Evolutionary conservation across 2,113 vertebrate species (phyloP).

Genomic region (Chamaetylas fuelleborni): DNA sequence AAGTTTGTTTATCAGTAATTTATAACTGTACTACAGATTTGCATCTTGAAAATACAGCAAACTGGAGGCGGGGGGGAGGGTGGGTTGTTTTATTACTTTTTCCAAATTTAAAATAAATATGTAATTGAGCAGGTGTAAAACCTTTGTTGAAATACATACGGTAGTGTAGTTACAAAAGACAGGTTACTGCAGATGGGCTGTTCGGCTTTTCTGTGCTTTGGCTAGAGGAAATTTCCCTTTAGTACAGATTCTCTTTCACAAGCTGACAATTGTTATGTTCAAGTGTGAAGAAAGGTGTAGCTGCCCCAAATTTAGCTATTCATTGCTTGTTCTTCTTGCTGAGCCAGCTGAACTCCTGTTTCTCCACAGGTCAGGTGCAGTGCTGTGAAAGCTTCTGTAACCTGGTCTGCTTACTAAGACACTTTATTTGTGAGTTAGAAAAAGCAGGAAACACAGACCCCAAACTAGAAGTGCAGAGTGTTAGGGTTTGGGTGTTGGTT

Average conservation of each 20-base stretch:
- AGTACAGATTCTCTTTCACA: not conserved
- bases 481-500: not conserved
- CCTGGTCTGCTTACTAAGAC: not conserved
- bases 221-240: not conserved
- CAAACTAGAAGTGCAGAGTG: not conserved
- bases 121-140: not conserved
- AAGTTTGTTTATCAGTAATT: not conserved
- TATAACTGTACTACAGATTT: not conserved
- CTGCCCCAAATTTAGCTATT: not conserved
- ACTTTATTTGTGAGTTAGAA: not conserved
- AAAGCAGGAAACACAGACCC: not conserved
- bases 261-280: not conserved
- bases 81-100: not conserved
- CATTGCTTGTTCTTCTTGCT: not conserved
- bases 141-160: not conserved
- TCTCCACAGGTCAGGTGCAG: not conserved
- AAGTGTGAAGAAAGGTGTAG: not conserved
- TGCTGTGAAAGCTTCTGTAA: not conserved
- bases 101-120: not conserved
- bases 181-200: not conserved
- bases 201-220: not conserved
- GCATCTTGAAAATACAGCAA: not conserved
- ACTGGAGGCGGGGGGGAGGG: rapidly evolving
- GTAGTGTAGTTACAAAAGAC: not conserved
- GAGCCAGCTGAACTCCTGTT: not conserved